Conservation (phyloP, 2,888 invertebrate species). For the Crocallis elinguaria region DNA sequence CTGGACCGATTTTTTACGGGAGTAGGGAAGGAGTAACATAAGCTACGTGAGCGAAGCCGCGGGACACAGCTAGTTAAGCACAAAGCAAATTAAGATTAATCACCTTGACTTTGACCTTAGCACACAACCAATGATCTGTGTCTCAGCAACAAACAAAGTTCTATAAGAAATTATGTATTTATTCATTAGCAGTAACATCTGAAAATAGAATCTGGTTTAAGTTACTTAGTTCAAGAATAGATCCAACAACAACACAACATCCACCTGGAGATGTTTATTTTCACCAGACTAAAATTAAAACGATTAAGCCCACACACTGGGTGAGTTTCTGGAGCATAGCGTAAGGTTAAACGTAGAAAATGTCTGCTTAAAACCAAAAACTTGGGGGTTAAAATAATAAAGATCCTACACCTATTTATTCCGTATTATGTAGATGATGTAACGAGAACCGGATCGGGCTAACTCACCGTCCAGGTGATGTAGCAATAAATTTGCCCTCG, state of each 20-base stretch:
- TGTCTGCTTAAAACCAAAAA: no score
- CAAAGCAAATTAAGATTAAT: constrained; percentile 14
- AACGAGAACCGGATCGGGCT: constrained; percentile 3
- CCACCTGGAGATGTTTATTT: not conserved
- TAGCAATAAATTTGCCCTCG: constrained; percentile 34
- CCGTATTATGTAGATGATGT: not conserved
- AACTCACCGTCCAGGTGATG: constrained; percentile 33
- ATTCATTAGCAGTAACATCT: constrained; percentile 16
- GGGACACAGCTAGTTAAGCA: no score
- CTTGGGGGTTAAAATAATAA: no score
- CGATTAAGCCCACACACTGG: not conserved
- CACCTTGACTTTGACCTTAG: constrained; percentile 39
- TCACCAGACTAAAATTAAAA: not conserved
- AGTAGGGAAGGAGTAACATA: no score
- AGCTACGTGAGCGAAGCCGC: no score
- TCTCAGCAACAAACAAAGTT: constrained; percentile 26
- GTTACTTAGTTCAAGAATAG: constrained; percentile 13
- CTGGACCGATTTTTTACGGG: no score
- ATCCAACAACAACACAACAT: not conserved
- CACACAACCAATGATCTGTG: no score
- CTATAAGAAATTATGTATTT: constrained; percentile 4
- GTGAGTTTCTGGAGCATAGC: not conserved
- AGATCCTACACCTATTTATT: no score
- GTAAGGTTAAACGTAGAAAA: no score
- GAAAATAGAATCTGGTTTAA: constrained; percentile 25